Percentiles rank a stretch among this genome's conserved stretches.
Evolutionary conservation across 2,797 vertebrate species (phyloP).

Genomic region (Acanthurus tractus): DNA sequence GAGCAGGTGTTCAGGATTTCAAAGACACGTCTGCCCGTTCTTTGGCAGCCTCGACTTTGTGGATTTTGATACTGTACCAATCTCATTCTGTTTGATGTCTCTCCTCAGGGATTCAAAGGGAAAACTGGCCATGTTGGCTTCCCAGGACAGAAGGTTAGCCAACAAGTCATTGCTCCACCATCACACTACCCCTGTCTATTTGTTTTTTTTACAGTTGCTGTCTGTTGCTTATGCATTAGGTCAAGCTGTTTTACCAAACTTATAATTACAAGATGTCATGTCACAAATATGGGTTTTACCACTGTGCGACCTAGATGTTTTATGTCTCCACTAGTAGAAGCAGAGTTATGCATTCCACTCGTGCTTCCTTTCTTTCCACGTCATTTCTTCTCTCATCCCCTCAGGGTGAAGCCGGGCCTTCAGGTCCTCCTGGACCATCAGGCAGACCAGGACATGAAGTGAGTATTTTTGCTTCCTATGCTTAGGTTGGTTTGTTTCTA

Average conservation of each 20-base stretch:
- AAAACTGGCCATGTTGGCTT: slow-evolving; percentile 93
- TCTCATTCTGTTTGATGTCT: slow-evolving; percentile 72
- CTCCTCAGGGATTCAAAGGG: slow-evolving; percentile 95
- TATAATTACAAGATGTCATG: slow-evolving; percentile 12
- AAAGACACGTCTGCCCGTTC: slow-evolving; percentile 68
- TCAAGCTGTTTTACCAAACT: slow-evolving; percentile 34
- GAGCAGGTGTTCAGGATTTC: slow-evolving; percentile 76
- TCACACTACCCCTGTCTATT: slow-evolving; percentile 22
- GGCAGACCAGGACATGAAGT: slow-evolving; percentile 93
- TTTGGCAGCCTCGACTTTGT: slow-evolving; percentile 66
- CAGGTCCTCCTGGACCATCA: slow-evolving; percentile 87
- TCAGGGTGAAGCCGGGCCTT: slow-evolving; percentile 92
- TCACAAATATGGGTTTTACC: slow-evolving; percentile 6
- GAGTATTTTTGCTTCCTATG: slow-evolving; percentile 41
- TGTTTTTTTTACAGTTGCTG: slow-evolving; percentile 1
- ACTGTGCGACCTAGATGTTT: background rate
- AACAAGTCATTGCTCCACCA: slow-evolving; percentile 36
- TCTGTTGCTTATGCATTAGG: slow-evolving; percentile 13
- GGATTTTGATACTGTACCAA: slow-evolving; percentile 68
- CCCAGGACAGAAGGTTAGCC: slow-evolving; percentile 92
- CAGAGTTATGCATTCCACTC: background rate
- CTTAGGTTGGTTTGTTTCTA: background rate
- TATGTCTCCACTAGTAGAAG: background rate
- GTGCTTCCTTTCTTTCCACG: slow-evolving; percentile 1
- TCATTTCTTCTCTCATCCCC: slow-evolving; percentile 15